Percentiles rank a stretch among this genome's conserved stretches.
Conservation (phyloP, 2,113 vertebrate genomes). For the Tupaia chinensis region DNA sequence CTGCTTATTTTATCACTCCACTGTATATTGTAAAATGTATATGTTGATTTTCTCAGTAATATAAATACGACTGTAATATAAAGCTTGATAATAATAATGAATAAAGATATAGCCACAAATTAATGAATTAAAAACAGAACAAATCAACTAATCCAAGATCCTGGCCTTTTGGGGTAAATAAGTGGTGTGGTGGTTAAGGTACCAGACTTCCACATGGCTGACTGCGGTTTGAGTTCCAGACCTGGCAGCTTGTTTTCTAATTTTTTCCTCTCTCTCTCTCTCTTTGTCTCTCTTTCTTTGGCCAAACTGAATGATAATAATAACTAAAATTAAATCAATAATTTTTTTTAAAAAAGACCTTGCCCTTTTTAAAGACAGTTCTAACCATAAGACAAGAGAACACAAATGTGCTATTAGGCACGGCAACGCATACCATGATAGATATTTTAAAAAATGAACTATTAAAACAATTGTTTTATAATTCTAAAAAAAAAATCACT, state of each 20-base stretch:
- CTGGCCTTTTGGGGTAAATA: not conserved
- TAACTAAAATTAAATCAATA: too few relatives aligned
- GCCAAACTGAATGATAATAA: too few relatives aligned
- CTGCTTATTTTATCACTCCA: not conserved
- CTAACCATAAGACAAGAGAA: not conserved
- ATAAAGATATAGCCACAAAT: not conserved
- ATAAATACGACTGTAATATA: not conserved
- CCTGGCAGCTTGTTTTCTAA: too few relatives aligned
- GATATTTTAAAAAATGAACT: not conserved
- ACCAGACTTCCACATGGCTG: too few relatives aligned
- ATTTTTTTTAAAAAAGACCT: not conserved
- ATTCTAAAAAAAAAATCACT: not conserved
- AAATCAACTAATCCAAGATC: not conserved
- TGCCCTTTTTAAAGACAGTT: not conserved
- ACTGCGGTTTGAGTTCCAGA: too few relatives aligned
- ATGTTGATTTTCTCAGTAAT: conserved; percentile 18
- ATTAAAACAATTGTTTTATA: not conserved
- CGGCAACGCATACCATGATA: not conserved
- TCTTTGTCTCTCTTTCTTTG: too few relatives aligned
- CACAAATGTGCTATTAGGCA: not conserved
- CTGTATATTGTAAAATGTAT: not conserved
- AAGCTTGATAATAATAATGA: not conserved
- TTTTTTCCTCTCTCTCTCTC: too few relatives aligned
- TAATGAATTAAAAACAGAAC: not conserved
- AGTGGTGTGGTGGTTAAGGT: too few relatives aligned